A percentile compares a stretch with the other conserved stretches of the same genome.
phyloP scores from a whole-genome alignment of 53 echinoderm and acorn worm species.

The Pentamera pediparva region DNA sequence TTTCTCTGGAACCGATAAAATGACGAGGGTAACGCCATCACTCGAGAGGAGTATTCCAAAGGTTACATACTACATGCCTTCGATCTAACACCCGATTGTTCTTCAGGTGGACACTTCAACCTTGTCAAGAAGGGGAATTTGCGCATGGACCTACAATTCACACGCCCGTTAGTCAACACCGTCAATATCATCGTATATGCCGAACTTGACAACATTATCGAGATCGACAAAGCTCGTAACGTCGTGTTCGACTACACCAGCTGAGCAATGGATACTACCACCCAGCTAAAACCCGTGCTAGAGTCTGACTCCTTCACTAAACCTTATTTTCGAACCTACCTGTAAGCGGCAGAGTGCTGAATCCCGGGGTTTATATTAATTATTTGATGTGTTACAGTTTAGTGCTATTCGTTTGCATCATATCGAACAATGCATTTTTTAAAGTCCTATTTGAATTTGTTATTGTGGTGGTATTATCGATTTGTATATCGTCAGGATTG shows the following conservation, averaged over 20 bases:
- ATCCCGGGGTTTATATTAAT: no score
- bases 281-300: not conserved
- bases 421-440: no score
- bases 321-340: not conserved
- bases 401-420: no score
- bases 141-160: conserved; percentile 41
- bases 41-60: conserved; percentile 40
- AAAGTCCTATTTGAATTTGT: no score
- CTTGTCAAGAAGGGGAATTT: conserved; percentile 39
- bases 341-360: no score
- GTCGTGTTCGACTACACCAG: conserved; percentile 45
- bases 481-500: no score
- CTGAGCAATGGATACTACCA: conserved; percentile 5
- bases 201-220: conserved; percentile 49
- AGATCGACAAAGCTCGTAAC: conserved; percentile 41
- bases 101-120: conserved; percentile 43
- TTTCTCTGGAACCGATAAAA: conserved; percentile 48
- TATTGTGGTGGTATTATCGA: no score
- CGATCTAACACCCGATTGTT: conserved; percentile 42
- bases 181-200: conserved; percentile 44
- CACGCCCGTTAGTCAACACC: not conserved
- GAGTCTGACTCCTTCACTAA: conserved; percentile 1
- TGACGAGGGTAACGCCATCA: conserved; percentile 36
- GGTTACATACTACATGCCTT: conserved; percentile 46
- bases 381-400: no score